A percentile compares a stretch with the other conserved stretches of the same genome.
These are phyloP conservation scores for Pelecanoides urinatrix DNA, from an alignment of 2,113 vertebrate species.

Conservation along the genomic window DNA sequence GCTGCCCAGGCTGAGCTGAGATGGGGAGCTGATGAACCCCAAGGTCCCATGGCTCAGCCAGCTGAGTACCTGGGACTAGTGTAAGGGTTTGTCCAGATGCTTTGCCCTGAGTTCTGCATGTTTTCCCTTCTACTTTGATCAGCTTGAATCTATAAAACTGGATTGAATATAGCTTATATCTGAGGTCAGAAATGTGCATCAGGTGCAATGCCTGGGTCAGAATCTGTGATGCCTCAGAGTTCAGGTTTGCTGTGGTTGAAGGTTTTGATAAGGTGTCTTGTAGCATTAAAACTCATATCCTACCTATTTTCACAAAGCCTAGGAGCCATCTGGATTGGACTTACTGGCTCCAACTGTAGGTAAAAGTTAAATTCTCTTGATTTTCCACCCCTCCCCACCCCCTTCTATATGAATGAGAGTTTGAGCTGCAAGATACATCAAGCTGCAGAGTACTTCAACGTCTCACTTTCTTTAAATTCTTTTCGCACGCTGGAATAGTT, in stretches of 20 bases:
- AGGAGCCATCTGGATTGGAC: background rate
- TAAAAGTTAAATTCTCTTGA: background rate
- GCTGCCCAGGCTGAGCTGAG: background rate
- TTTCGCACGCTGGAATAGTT: background rate
- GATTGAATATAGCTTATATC: background rate
- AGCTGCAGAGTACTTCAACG: background rate
- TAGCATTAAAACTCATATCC: background rate
- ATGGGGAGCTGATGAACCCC: background rate
- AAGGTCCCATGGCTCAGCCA: background rate
- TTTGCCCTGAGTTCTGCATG: background rate
- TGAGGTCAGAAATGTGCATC: fast-evolving
- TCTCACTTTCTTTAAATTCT: background rate
- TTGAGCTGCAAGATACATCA: background rate
- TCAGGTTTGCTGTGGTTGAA: background rate
- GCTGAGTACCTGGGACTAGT: background rate
- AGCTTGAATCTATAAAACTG: background rate
- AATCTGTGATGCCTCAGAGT: background rate
- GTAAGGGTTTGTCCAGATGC: background rate
- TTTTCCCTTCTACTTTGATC: background rate
- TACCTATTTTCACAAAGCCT: background rate
- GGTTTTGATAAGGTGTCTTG: background rate
- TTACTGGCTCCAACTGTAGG: background rate
- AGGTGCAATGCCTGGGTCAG: background rate
- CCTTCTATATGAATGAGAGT: background rate
- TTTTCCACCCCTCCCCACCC: fast-evolving